phyloP scores from a whole-genome alignment of 2,797 vertebrate genomes.

The Sebastes vulpes region DNA sequence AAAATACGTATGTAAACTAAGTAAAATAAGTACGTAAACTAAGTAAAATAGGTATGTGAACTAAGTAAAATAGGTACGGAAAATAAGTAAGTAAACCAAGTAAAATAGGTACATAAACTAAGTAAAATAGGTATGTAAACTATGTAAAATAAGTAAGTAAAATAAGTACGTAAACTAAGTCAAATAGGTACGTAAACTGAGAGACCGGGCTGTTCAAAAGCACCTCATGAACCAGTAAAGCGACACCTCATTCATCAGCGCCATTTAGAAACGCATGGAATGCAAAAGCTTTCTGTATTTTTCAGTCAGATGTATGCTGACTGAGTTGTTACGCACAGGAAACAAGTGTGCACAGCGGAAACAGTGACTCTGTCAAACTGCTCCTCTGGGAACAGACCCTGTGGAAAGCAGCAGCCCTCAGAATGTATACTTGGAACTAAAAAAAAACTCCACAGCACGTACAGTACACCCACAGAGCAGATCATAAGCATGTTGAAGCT shows the following conservation, averaged over 20 bases:
- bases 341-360: conserved; percentile 21
- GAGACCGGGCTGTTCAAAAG: not conserved
- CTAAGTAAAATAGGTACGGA: too few species aligned
- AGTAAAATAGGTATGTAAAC: too few species aligned
- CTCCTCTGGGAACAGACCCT: conserved; percentile 6
- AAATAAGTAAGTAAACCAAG: too few species aligned
- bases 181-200: too few species aligned
- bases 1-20: too few species aligned
- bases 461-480: not conserved
- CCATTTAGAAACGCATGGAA: not conserved
- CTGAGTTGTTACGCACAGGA: conserved; percentile 4
- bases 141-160: too few species aligned
- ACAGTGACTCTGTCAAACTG: not conserved
- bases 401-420: not conserved
- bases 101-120: too few species aligned
- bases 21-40: too few species aligned
- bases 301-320: not conserved
- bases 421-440: not conserved
- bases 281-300: not conserved
- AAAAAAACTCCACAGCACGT: not conserved
- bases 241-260: not conserved
- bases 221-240: not conserved
- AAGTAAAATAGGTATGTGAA: too few species aligned
- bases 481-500: not conserved
- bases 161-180: too few species aligned